These are phyloP conservation scores for Lycaena phlaeas DNA, from an alignment of 2,888 invertebrate genomes.

Conservation along the genomic window DNA sequence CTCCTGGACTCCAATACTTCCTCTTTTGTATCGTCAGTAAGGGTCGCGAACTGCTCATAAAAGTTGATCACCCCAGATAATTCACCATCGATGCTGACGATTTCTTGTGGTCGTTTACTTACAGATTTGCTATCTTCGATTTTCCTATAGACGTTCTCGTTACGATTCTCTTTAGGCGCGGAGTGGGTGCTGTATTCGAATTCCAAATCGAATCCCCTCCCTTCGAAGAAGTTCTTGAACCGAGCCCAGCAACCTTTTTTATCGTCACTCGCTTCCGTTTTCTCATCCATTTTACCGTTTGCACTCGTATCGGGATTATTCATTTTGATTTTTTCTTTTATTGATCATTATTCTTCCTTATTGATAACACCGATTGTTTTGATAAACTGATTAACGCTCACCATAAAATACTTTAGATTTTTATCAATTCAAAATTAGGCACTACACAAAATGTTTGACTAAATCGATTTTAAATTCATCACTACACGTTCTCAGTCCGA, in stretches of 20 bases:
- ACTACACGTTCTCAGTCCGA: neutral
- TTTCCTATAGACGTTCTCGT: conserved; percentile 35
- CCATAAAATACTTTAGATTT: too few relatives aligned
- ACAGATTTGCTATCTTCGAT: conserved; percentile 32
- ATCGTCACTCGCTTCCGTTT: conserved; percentile 18
- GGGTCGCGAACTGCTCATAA: conserved; percentile 58
- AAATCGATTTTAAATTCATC: too few relatives aligned
- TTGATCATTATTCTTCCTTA: conserved; percentile 4
- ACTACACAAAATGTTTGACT: too few relatives aligned
- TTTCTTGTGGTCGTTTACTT: conserved; percentile 22
- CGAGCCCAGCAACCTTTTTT: conserved; percentile 50
- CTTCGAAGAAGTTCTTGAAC: conserved; percentile 55
- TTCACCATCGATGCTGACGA: conserved; percentile 34
- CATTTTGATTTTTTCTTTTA: conserved; percentile 10
- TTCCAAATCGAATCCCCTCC: conserved; percentile 58
- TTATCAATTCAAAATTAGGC: too few relatives aligned
- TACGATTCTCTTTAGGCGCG: conserved; percentile 30
- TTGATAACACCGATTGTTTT: neutral
- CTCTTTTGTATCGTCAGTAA: conserved; percentile 42
- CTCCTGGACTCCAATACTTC: conserved; percentile 36
- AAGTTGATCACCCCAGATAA: conserved; percentile 44
- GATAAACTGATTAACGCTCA: too few relatives aligned
- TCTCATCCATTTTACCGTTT: conserved; percentile 10
- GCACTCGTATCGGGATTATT: conserved; percentile 6
- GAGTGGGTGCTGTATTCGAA: conserved; percentile 42